Conservation (phyloP, 1,140 invertebrate species). For the Oscheius sp. region DNA sequence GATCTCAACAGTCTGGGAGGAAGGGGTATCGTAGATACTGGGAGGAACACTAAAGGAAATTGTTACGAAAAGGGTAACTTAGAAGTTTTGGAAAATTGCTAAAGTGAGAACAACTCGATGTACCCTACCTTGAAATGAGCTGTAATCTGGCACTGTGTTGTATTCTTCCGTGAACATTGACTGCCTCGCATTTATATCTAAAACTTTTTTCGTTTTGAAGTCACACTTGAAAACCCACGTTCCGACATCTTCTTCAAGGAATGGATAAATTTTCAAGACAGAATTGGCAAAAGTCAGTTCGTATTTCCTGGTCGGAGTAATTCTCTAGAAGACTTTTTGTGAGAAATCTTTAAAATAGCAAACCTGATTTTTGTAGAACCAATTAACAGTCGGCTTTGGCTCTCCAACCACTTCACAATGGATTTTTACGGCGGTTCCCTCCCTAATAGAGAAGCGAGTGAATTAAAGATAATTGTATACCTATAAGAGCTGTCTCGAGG, state of each 20-base stretch:
- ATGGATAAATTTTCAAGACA: slow-evolving; percentile 56
- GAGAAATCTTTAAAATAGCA: slow-evolving; percentile 43
- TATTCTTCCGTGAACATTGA: slow-evolving; percentile 36
- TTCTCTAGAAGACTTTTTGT: neutral
- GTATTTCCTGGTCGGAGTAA: slow-evolving; percentile 39
- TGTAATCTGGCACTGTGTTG: slow-evolving; percentile 11
- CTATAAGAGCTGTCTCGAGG: slow-evolving; percentile 44
- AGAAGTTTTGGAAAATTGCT: no score
- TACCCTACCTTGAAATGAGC: slow-evolving; percentile 21
- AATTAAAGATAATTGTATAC: neutral
- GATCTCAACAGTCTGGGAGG: slow-evolving; percentile 12
- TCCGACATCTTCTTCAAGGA: slow-evolving; percentile 58
- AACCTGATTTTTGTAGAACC: slow-evolving; percentile 48
- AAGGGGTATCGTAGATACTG: slow-evolving; percentile 24
- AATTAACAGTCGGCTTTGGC: slow-evolving; percentile 53
- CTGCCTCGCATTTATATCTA: slow-evolving; percentile 52
- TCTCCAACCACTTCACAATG: slow-evolving; percentile 55
- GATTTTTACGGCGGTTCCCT: slow-evolving; percentile 53
- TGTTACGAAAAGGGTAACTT: neutral
- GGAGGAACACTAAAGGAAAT: slow-evolving; percentile 21
- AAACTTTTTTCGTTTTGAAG: slow-evolving; percentile 25
- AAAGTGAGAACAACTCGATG: neutral
- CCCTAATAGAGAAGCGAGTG: slow-evolving; percentile 37
- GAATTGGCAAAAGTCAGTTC: slow-evolving; percentile 43
- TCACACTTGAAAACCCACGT: slow-evolving; percentile 3